Percentiles rank a stretch among this genome's conserved stretches.
These are phyloP conservation scores for Andricus grossulariae DNA, from an alignment of 1,140 invertebrate genomes.

Conservation along the genomic window DNA sequence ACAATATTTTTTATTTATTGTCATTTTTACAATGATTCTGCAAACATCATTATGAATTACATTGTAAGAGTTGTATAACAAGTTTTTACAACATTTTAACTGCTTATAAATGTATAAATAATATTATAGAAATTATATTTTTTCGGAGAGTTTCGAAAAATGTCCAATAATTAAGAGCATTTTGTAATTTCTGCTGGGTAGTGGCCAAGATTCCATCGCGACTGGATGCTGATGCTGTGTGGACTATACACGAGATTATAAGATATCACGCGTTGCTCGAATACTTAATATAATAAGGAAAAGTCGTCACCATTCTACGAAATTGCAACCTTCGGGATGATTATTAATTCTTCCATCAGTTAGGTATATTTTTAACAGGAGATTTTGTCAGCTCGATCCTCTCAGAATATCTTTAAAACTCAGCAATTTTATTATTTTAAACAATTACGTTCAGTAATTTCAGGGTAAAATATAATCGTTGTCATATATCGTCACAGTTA, in stretches of 20 bases:
- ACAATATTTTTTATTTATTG: no score
- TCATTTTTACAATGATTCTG: no score
- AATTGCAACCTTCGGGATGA: not conserved
- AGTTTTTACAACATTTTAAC: not conserved
- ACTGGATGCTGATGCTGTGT: constrained; percentile 63
- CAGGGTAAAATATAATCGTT: no score
- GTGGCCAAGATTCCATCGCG: not conserved
- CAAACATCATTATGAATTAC: constrained; percentile 7
- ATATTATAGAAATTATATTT: not conserved
- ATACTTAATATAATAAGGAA: constrained; percentile 12
- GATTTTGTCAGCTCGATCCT: no score
- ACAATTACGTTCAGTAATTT: no score
- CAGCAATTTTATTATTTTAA: no score
- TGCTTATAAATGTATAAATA: not conserved
- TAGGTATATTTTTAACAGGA: not conserved
- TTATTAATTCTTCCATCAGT: not conserved
- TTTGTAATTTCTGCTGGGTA: not conserved
- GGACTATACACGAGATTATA: constrained; percentile 64
- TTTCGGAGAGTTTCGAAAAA: not conserved
- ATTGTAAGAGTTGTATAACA: constrained; percentile 32
- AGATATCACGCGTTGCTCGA: constrained; percentile 45
- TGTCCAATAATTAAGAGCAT: not conserved
- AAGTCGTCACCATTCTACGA: not conserved
- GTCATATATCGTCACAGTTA: no score
- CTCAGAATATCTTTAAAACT: no score